These are phyloP conservation scores for Typhlichthys eigenmanni DNA, from an alignment of 2,797 vertebrate species.

Conservation along the genomic window DNA sequence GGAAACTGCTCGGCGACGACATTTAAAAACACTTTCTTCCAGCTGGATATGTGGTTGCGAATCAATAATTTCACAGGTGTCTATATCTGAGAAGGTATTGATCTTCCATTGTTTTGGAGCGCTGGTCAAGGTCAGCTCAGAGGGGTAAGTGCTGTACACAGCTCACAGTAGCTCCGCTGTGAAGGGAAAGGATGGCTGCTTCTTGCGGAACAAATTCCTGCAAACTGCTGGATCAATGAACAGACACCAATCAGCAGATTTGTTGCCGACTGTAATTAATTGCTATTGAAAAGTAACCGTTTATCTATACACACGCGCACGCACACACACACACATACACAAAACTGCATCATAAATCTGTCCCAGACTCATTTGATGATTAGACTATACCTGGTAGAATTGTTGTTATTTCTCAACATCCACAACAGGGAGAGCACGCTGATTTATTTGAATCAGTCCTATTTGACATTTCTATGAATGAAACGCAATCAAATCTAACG, in stretches of 20 bases:
- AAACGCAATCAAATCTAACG: constrained; percentile 46
- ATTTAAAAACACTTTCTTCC: constrained; percentile 8
- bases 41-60: constrained; percentile 5
- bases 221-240: constrained; percentile 35
- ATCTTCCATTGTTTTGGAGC: constrained; percentile 2
- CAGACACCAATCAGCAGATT: constrained; percentile 29
- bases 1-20: background rate
- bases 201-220: constrained; percentile 5
- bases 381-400: constrained; percentile 18
- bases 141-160: constrained; percentile 11
- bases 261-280: constrained; percentile 19
- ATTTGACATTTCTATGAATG: constrained; percentile 36
- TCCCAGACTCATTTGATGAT: constrained; percentile 17
- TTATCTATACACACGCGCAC: background rate
- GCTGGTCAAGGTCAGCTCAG: constrained; percentile 29
- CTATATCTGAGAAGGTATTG: background rate
- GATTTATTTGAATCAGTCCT: constrained; percentile 22
- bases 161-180: constrained; percentile 14
- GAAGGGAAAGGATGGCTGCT: constrained; percentile 16
- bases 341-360: constrained; percentile 22
- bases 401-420: constrained; percentile 14
- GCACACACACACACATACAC: background rate
- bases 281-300: constrained; percentile 10
- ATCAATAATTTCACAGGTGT: constrained; percentile 11
- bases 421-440: constrained; percentile 9